These are phyloP conservation scores for Lapara coniferarum DNA, from an alignment of 2,888 invertebrate species.

Conservation along the genomic window DNA sequence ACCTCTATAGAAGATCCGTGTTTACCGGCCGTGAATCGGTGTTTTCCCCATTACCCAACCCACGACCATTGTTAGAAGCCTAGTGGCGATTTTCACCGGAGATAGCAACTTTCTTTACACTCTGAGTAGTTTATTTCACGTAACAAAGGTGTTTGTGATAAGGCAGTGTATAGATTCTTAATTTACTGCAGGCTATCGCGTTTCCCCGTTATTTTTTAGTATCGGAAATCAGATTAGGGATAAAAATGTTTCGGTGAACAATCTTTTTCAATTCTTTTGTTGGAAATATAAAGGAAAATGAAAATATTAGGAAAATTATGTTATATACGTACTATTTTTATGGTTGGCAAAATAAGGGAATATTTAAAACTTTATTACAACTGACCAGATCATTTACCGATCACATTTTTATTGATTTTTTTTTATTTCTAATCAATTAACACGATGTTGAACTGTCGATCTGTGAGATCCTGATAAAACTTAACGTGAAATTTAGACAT, in stretches of 20 bases:
- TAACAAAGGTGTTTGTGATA: conserved; percentile 25
- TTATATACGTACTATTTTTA: too few species aligned
- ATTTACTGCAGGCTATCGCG: conserved; percentile 17
- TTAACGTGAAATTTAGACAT: too few species aligned
- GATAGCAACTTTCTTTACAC: conserved; percentile 21
- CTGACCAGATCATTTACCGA: too few species aligned
- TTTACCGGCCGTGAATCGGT: conserved; percentile 26
- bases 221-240: conserved; percentile 17
- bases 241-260: conserved; percentile 13
- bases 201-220: conserved; percentile 6
- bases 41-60: conserved; percentile 32
- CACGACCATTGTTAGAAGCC: conserved; percentile 28
- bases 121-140: conserved; percentile 28
- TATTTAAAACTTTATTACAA: too few species aligned
- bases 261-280: background rate
- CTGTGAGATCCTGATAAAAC: too few species aligned
- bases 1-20: background rate
- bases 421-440: too few species aligned
- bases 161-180: conserved; percentile 20
- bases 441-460: too few species aligned
- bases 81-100: conserved; percentile 24
- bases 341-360: too few species aligned
- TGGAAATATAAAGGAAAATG: too few species aligned
- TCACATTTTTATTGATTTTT: too few species aligned
- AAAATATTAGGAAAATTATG: background rate